Conservation (phyloP, 2,113 vertebrate species). For the Chloroceryle aenea region DNA sequence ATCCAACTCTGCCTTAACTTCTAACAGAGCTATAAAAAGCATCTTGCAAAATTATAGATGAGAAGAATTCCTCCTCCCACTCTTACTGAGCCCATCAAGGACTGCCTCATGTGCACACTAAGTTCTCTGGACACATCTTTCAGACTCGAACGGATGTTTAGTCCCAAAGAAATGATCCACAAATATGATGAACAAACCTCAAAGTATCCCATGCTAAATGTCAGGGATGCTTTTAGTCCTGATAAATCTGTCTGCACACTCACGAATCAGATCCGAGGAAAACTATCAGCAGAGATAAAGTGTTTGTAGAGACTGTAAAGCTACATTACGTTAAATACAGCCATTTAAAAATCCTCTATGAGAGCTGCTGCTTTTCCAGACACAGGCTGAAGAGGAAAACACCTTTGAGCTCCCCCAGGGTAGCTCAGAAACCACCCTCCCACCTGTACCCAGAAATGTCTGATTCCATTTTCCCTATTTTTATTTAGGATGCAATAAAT, state of each 20-base stretch:
- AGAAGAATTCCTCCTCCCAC: not conserved
- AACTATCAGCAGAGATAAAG: not conserved
- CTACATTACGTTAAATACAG: not conserved
- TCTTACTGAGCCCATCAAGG: not conserved
- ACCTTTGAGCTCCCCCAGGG: not conserved
- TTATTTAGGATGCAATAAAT: not conserved
- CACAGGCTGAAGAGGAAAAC: not conserved
- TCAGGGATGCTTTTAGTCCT: not conserved
- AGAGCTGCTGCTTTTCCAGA: not conserved
- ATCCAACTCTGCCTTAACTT: not conserved
- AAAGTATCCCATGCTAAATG: not conserved
- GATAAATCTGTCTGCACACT: not conserved
- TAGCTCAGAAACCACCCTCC: not conserved
- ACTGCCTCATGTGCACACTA: no score
- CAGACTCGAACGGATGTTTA: not conserved
- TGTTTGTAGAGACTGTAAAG: not conserved
- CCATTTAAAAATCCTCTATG: not conserved
- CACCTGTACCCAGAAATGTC: fast-evolving
- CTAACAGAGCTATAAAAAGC: not conserved
- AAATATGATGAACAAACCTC: not conserved
- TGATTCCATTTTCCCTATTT: not conserved
- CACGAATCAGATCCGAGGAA: not conserved
- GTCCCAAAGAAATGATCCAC: not conserved
- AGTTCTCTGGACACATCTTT: not conserved
- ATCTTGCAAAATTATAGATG: not conserved